phyloP scores from a whole-genome alignment of 1,140 invertebrate species.

The Ephestia elutella region DNA sequence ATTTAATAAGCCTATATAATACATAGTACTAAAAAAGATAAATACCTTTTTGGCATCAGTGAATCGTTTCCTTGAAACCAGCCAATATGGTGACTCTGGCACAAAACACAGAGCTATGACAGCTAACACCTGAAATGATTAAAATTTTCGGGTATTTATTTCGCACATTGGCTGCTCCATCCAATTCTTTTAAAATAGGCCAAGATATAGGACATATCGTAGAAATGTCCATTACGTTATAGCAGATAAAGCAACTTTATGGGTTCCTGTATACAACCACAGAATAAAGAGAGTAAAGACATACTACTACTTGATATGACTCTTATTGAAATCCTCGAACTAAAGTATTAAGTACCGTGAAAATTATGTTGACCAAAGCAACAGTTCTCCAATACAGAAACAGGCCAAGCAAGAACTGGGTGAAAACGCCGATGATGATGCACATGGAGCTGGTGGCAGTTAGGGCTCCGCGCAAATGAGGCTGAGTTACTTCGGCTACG shows the following conservation, averaged over 20 bases:
- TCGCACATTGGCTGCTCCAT: too few relatives aligned
- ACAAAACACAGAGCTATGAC: conserved; percentile 80
- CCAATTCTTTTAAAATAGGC: too few relatives aligned
- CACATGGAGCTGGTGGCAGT: conserved; percentile 82
- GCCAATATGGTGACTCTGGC: conserved; percentile 86
- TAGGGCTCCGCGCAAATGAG: conserved; percentile 82
- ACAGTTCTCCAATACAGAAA: conserved; percentile 81
- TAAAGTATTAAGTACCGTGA: conserved; percentile 70
- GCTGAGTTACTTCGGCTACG: conserved; percentile 86
- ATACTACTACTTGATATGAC: too few relatives aligned
- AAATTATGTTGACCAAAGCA: conserved; percentile 78
- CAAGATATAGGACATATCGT: too few relatives aligned
- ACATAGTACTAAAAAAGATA: neutral
- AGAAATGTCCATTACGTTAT: too few relatives aligned
- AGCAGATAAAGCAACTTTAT: too few relatives aligned
- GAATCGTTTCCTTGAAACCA: conserved; percentile 76
- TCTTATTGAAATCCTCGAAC: neutral
- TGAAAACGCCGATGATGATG: conserved; percentile 82
- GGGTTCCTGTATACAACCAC: too few relatives aligned
- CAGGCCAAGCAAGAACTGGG: conserved; percentile 80
- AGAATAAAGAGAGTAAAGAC: too few relatives aligned
- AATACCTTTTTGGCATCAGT: conserved; percentile 75
- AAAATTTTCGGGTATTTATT: conserved; percentile 9
- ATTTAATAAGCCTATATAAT: too few relatives aligned
- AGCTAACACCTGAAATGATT: conserved; percentile 64